These are phyloP conservation scores for Bellardia pandia DNA, from an alignment of 2,888 invertebrate genomes.

Conservation along the genomic window DNA sequence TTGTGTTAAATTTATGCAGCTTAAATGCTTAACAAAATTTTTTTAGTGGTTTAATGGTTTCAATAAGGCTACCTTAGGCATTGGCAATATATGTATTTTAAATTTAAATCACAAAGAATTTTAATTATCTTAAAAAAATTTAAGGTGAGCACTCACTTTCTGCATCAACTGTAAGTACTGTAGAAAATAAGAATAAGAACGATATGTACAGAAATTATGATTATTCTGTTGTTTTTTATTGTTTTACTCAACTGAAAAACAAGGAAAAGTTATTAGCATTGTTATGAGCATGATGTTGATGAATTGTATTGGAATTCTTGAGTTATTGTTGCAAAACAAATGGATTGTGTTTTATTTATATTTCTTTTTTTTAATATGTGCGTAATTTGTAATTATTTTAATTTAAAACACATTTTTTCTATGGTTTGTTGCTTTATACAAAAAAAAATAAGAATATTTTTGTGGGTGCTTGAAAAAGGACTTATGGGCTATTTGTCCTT, in stretches of 20 bases:
- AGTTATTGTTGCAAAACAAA: constrained; percentile 41
- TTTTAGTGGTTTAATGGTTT: too few relatives aligned
- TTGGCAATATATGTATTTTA: too few relatives aligned
- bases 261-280: constrained; percentile 31
- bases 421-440: neutral
- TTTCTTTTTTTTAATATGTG: neutral
- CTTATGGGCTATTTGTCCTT: too few relatives aligned
- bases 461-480: too few relatives aligned
- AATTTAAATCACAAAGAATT: too few relatives aligned
- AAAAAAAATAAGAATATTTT: too few relatives aligned
- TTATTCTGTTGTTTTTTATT: constrained; percentile 16
- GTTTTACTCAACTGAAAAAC: constrained; percentile 38
- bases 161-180: too few relatives aligned
- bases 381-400: constrained; percentile 7
- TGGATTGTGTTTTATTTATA: constrained; percentile 5
- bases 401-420: neutral
- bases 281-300: constrained; percentile 27
- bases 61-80: too few relatives aligned
- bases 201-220: constrained; percentile 35
- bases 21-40: too few relatives aligned
- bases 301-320: constrained; percentile 43
- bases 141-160: too few relatives aligned
- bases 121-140: too few relatives aligned
- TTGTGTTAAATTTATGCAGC: too few relatives aligned
- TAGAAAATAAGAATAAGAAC: constrained; percentile 5